Evolutionary conservation across 2,888 invertebrate species (phyloP).

Genomic region (Branchellion lobata): DNA sequence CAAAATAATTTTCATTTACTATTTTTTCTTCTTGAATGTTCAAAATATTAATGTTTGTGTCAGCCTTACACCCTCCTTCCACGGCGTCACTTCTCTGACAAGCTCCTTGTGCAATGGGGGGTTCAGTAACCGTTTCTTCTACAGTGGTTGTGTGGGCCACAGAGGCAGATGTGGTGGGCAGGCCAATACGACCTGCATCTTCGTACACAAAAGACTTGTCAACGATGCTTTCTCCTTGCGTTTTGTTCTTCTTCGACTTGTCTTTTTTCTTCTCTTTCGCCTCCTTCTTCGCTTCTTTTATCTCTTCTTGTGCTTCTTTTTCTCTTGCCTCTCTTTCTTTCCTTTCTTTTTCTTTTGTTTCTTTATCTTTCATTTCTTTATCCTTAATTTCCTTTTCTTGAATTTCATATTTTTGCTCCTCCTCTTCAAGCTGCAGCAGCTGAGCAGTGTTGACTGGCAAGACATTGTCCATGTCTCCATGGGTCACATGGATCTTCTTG

Average conservation of each 20-base stretch:
- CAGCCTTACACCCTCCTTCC: not conserved
- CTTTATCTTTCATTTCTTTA: not conserved
- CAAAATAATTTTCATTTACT: slow-evolving; percentile 13
- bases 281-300: not conserved
- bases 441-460: not conserved
- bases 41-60: not conserved
- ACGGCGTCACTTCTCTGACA: not conserved
- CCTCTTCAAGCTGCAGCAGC: not conserved
- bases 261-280: slow-evolving; percentile 3
- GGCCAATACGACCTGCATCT: slow-evolving; percentile 32
- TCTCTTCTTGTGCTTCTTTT: not conserved
- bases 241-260: slow-evolving; percentile 27
- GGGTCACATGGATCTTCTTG: slow-evolving; percentile 26
- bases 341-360: not conserved
- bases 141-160: not conserved
- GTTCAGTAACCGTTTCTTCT: not conserved
- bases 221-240: slow-evolving; percentile 11
- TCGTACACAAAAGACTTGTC: slow-evolving; percentile 41
- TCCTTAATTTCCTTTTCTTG: not conserved
- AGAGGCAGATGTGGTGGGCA: slow-evolving; percentile 7
- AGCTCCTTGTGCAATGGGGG: not conserved
- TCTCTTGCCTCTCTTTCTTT: not conserved
- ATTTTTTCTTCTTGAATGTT: slow-evolving; percentile 18
- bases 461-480: slow-evolving; percentile 7
- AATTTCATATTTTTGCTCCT: not conserved